Base-by-base conservation (phyloP, 2,888 invertebrate genomes). In the Cryptocephalus primarius region DNA sequence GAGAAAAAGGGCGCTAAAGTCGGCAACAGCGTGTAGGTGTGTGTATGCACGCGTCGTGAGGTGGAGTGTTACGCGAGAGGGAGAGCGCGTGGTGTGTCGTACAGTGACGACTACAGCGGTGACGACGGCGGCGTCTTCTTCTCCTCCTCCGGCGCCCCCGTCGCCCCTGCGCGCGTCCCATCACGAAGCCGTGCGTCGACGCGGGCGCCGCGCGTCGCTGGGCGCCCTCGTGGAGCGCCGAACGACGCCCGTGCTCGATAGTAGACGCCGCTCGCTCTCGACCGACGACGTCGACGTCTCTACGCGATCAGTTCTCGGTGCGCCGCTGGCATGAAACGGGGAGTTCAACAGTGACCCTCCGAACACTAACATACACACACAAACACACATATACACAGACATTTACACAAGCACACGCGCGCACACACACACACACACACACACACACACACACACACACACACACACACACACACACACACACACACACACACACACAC, bases 161-260 rank as follows among this genome's bases (percentile, higher is more conserved):
- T 2, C 12, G 1, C 13, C 22, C 22, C 13, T 10, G 61, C 64
- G 65, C 66, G 55, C 52, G 62, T 22, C 63, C 61, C 53, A 51
- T 48, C 50, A 49, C 50, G 59, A 61, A 65, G 59, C 60, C 66
- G 22, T 22, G 22, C 22, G 22, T 22, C 22, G 22, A 22, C 22
- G 22, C 22, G 22, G 22, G 65, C 65, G 66, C 68, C 67, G 63
- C 62, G 54, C 60, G 58, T 57, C 53, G 58, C 59, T 52, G 57
- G 57, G 59, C 62, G 60, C 65, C 63, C 67, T 65, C 67, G 67
- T 65, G 66, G 66, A 60, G 22, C 59, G 60, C 58, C 60, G 60
- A 60, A 60, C 66, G 65, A 62, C 64, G 65, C 65, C 66, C 64
- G 64, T 62, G 60, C 62, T 64, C 68, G 66, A 66, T 65, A 69